Evolutionary conservation across 1,140 invertebrate species (phyloP), one percentile per base, ranked within the genome.

Genomic region (Elysia chlorotica): DNA sequence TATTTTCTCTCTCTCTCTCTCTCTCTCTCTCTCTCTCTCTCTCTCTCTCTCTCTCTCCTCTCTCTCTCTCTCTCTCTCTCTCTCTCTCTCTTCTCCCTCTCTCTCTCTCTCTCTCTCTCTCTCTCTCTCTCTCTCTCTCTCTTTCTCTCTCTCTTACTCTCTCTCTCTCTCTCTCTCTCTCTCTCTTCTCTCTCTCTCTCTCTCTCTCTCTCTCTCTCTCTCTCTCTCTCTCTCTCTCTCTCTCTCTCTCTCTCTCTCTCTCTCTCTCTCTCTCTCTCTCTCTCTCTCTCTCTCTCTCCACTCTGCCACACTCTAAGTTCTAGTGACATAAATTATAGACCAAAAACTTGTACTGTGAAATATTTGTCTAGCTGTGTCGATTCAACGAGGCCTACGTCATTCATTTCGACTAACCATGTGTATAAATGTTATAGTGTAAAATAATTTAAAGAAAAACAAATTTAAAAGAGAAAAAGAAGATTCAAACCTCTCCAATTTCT

Each of bases 201-300:
- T 48, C 62, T 62, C 53, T 56, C 56, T 56, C 56, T 62, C 65
- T 54, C 65, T 36, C 41, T 67, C 71, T 61, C 62, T 68, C 67
- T 53, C 66, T 63, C 30, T 53, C 54, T 62, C 57, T 48, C 67
- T 62, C 56, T 31, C 54, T 62, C 41, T 37, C 57, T 62, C 59
- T 53, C 62, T 41, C 35, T 30, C 41, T 38, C 35, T 54, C 48
- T n/a, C 23, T 54, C 61, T 25, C 53, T 37, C 62, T 35, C 30
- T 1, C 31, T 48, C 23, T 23, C 25, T 28, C 25, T 48, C 36
- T 33, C 30, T 30, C 28, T 48, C 33, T 37, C 30, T 30, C 19
- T 48, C 1, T 41, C 36, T 48, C 41, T 35, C 21, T 53, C 36
- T 31, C 37, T 35, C 28, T 33, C 35, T 28, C 70, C 37, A 23